Evolutionary conservation across 1,140 invertebrate species (phyloP).

Genomic region (Alviniconcha marisindica): DNA sequence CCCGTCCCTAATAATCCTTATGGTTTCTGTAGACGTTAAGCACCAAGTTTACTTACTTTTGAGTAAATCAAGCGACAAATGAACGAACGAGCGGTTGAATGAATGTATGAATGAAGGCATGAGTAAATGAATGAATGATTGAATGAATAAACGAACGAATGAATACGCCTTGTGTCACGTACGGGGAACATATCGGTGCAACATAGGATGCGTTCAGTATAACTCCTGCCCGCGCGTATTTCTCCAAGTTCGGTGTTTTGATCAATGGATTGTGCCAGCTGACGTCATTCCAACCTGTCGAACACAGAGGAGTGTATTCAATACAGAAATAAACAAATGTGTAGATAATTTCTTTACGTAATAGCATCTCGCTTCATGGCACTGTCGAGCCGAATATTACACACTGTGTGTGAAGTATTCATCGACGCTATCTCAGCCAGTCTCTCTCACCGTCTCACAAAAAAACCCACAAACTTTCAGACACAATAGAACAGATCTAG

Average conservation of each 20-base stretch:
- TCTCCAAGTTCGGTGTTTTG: constrained; percentile 48
- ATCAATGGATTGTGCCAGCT: constrained; percentile 71
- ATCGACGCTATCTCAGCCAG: too few species aligned
- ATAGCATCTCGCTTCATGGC: too few species aligned
- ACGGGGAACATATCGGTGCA: constrained; percentile 45
- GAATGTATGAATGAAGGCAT: neutral
- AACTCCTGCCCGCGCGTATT: constrained; percentile 38
- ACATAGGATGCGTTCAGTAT: constrained; percentile 49
- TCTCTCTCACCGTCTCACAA: too few species aligned
- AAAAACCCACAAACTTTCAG: too few species aligned
- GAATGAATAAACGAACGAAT: neutral
- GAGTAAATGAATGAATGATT: neutral
- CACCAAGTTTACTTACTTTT: neutral
- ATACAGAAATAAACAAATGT: too few species aligned
- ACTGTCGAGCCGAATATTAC: too few species aligned
- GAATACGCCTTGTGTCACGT: neutral
- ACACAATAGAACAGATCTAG: too few species aligned
- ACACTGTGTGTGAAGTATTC: too few species aligned
- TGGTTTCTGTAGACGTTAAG: too few species aligned
- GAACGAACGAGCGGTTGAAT: neutral
- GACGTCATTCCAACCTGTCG: constrained; percentile 50
- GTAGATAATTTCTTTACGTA: too few species aligned
- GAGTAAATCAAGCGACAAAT: neutral
- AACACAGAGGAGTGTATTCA: too few species aligned
- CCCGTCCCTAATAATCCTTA: too few species aligned